Evolutionary conservation across 2,797 vertebrate species (phyloP), one percentile per base, ranked within the genome.

Genomic region (Hylomyscus alleni): DNA sequence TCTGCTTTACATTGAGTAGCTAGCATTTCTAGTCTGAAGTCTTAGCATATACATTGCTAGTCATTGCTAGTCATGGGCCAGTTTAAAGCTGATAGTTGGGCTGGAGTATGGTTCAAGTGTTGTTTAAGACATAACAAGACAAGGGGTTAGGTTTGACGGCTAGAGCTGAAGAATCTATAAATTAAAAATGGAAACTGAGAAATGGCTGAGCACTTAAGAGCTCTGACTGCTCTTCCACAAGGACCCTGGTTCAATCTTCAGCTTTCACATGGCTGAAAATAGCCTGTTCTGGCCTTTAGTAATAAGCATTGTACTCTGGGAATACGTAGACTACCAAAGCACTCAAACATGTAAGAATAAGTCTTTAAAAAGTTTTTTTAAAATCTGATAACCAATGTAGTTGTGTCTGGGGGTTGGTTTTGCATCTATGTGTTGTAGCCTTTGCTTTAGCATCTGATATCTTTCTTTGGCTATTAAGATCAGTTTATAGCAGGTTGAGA

Each of bases 1-100:
- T 67, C 31, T 93, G 77, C n/a, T 92, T 72, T 95, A 76, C 91
- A 89, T 82, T 84, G 20, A 47, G 9, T 88, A 37, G 37, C 94
- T 89, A 52, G 6, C 40, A 9, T n/a, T 26, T 93, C 44, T 93
- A 14, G 22, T 62, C 22, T 88, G 37, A 92, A 40, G 6, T 69
- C 62, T 90, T 76, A 52, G 37, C 20, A 34, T 11, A 17, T 88
- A 26, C 24, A 81, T 87, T 40, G 76, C 12, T 87, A 83, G 94
- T 62, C 24, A 81, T 87, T 40, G 76, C 12, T 87, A 83, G 94
- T 62, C 40, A 34, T 84, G 56, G 34, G 88, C 80, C 44, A 47
- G 0, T 94, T 78, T 87, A 69, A 94, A 37, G 91, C 44, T 90
- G 81, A 84, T 72, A 72, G 24, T 34, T n/a, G 5, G 37, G 14